phyloP scores from a whole-genome alignment of 2,888 invertebrate species.

The Protodeltote pygarga region DNA sequence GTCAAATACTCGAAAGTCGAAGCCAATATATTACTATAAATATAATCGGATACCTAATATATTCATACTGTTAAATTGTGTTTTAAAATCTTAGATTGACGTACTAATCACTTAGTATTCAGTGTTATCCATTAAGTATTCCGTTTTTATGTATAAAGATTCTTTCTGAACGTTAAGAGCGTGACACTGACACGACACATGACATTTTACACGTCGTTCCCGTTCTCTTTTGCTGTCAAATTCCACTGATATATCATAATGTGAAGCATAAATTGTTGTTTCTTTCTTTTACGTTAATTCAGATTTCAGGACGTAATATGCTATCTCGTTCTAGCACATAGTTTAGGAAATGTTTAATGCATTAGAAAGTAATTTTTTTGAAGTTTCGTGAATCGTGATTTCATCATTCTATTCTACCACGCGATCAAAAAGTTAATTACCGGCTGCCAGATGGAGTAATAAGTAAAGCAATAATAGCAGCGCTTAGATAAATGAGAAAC shows the following conservation, averaged over 20 bases:
- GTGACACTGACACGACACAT: background rate
- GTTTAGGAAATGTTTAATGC: background rate
- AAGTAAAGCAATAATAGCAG: slow-evolving; percentile 42
- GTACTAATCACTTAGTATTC: too few relatives aligned
- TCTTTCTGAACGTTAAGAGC: too few relatives aligned
- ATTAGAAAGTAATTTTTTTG: slow-evolving; percentile 9
- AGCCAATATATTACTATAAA: too few relatives aligned
- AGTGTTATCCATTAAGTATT: too few relatives aligned
- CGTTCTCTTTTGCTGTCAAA: slow-evolving; percentile 10
- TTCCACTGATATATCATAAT: background rate
- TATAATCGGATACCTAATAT: too few relatives aligned
- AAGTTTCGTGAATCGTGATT: slow-evolving; percentile 36
- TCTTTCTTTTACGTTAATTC: slow-evolving; percentile 4
- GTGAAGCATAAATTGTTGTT: slow-evolving; percentile 7
- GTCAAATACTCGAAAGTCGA: background rate
- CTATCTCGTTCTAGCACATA: slow-evolving; percentile 5
- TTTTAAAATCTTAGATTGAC: too few relatives aligned
- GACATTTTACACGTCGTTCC: slow-evolving; percentile 20
- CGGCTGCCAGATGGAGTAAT: slow-evolving; percentile 68
- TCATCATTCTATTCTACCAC: slow-evolving; percentile 76
- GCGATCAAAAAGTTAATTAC: slow-evolving; percentile 67
- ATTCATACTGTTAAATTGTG: too few relatives aligned
- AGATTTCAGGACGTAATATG: background rate
- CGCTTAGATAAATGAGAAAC: slow-evolving; percentile 74
- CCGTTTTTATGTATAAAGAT: too few relatives aligned